Evolutionary conservation across 2,797 vertebrate species (phyloP), one percentile per base, ranked within the genome.

Genomic region (Lepilemur septentrionalis): DNA sequence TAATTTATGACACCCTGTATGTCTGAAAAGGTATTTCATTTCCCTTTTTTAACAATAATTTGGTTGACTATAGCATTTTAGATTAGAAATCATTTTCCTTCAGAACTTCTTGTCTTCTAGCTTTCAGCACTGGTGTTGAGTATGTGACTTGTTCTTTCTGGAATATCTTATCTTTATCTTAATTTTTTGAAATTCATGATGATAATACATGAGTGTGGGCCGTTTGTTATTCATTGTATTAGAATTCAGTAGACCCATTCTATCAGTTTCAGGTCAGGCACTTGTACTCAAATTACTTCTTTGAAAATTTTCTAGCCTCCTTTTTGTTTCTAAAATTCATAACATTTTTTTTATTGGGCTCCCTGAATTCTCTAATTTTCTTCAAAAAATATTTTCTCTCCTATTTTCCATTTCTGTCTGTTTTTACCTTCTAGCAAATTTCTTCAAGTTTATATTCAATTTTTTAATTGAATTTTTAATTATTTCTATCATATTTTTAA

Each of bases 1-100:
- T 91, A 86, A 70, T 88, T 78, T 76, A 20, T 84, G 76, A 91
- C 18, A 48, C 15, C 32, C 35, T 35, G 10, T 3, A 20, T 52
- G 20, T 79, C 48, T 67, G 75, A 15, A 90, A 94, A 80, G 69
- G 25, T 65, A 81, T 2, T 72, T 76, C 38, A 18, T 70, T 76
- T 46, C n/a, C 13, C n/a, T 83, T 18, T 92, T 9, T 55, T 80
- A 43, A 43, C n/a, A 35, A 23, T 52, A 32, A 5, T 93, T 84
- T 80, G 30, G 18, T 55, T 52, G 78, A 92, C 50, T 65, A 11
- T 35, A 69, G n/a, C 30, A 69, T 18, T 91, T 92, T 55, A 85
- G 65, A 72, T 52, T 87, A 38, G 61, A 91, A 89, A 70, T 91
- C 13, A 48, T 93, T 92, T 94, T 91, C 72, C 69, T 52, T 84